Evolutionary conservation across 1,140 invertebrate species (phyloP).

Genomic region (Drosophila kikkawai): DNA sequence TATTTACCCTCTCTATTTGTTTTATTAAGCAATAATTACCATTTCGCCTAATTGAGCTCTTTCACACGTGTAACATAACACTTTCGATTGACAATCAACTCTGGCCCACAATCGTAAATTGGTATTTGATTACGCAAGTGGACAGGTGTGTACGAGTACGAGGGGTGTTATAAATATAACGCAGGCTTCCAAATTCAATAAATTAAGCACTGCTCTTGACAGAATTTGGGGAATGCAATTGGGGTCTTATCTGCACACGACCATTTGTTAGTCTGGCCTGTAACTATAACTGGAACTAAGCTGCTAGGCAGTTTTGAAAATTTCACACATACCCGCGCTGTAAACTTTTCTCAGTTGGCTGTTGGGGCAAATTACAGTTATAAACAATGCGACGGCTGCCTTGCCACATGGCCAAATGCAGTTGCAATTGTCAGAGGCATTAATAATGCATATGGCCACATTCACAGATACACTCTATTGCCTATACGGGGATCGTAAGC

Average conservation of each 20-base stretch:
- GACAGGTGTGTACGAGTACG: neutral
- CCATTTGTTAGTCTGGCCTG: conserved; percentile 17
- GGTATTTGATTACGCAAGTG: conserved; percentile 20
- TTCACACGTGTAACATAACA: conserved; percentile 8
- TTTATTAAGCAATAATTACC: neutral
- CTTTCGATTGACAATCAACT: conserved; percentile 30
- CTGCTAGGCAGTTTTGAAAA: conserved; percentile 1
- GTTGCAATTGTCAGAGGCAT: conserved; percentile 59
- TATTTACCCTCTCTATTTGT: neutral
- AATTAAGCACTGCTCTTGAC: conserved; percentile 3
- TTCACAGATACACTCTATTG: conserved; percentile 10
- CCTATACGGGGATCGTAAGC: neutral
- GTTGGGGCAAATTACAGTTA: conserved; percentile 54
- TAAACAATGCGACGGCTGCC: conserved; percentile 52
- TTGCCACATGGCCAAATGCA: conserved; percentile 38
- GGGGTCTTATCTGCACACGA: conserved; percentile 40
- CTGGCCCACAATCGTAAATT: conserved; percentile 21
- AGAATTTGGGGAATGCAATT: conserved; percentile 36
- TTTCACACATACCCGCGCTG: conserved; percentile 35
- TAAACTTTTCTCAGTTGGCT: conserved; percentile 38
- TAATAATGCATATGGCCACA: conserved; percentile 53
- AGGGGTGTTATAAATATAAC: conserved; percentile 10
- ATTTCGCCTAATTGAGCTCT: conserved; percentile 6
- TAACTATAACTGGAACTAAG: neutral
- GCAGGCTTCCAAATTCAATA: conserved; percentile 17